Base-by-base conservation (phyloP, 2,797 vertebrate species). In the Lepilemur septentrionalis region DNA sequence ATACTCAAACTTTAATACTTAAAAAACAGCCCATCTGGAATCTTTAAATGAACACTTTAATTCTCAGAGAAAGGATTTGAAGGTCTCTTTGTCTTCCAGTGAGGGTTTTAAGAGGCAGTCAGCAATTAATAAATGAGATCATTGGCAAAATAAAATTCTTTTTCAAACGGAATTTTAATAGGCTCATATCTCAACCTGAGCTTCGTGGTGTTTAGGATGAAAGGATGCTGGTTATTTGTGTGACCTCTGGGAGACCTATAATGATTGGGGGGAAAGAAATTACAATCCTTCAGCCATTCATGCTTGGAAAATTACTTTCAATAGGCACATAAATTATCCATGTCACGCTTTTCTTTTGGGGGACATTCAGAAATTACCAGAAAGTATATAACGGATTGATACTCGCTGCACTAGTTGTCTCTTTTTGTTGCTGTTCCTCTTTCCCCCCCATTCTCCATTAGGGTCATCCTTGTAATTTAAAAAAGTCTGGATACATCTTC, bases 71-170 rank as follows among this genome's bases (percentile, higher is more conserved):
- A 97, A 97, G 52, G 52, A 15, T 48, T 30, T 89, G 81, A 97
- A 95, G 86, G n/a, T 55, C 86, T 97, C 75, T 97, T 86, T 97
- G 95, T 96, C 80, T 81, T 96, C 67, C 80, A 46, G 25, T 85
- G 96, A 83, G 84, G 67, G 79, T 85, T 97, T 97, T 96, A 96
- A 93, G 95, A 97, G 78, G 84, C 96, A 78, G 72, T 95, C 75
- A 23, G 13, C 85, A 97, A 97, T 98, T 97, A 97, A 97, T 94
- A 87, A 95, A 97, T 92, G 94, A 98, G 94, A 97, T 94, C 86
- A 88, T 78, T 2, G 14, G 67, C 97, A 95, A 97, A 98, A 59
- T 89, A 89, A 97, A 95, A 11, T 76, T 91, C 35, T 48, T 85
- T 95, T 97, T 98, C 38, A 96, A 94, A 86, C 3, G 6, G 43